Evolutionary conservation across 2,797 vertebrate genomes (phyloP), one percentile per base, ranked within the genome.

Genomic region (Furcifer pardalis): DNA sequence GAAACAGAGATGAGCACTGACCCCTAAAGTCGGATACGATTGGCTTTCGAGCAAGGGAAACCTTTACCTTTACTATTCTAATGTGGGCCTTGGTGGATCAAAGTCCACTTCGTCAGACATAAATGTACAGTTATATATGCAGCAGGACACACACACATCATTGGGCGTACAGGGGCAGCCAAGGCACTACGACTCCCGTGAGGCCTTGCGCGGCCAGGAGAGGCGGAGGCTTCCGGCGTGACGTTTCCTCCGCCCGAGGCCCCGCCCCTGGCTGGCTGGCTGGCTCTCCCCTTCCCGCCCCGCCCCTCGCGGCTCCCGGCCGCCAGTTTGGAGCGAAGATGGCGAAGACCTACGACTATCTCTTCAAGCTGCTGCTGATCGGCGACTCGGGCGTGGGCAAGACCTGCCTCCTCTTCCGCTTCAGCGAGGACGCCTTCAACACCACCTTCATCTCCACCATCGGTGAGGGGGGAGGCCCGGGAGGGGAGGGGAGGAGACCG

Each of bases 391-490:
- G 98, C 68, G 98, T 99, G 77, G 98, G 98, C 46, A 99, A 99
- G 96, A 99, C 98, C 93, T 99, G 98, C 94, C 96, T 98, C 89
- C 97, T 99, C 74, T 99, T 99, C 96, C 97, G 98, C 90, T 99
- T 99, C 96, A 98, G 97, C 94, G 98, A 99, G 95, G 98, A 99
- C 95, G 98, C 98, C 89, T 99, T 99, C 95, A 99, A 98, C 87
- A 98, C 98, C 96, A 98, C 98, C 95, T 98, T 98, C 96, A 99
- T 99, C 92, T 99, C 98, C 92, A 99, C 98, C 90, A 99, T 99
- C 96, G 98, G 98, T 99, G 95, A 97, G 98, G 27, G n/a, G n/a
- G n/a, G n/a, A n/a, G n/a, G n/a, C n/a, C 42, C 15, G 7, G 7
- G 44, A 21, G 23, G 7, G 30, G 95, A 97, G 98, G 93, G 42